Evolutionary conservation across 53 echinoderm and acorn worm species (phyloP).

Genomic region (Zoroaster sp.): DNA sequence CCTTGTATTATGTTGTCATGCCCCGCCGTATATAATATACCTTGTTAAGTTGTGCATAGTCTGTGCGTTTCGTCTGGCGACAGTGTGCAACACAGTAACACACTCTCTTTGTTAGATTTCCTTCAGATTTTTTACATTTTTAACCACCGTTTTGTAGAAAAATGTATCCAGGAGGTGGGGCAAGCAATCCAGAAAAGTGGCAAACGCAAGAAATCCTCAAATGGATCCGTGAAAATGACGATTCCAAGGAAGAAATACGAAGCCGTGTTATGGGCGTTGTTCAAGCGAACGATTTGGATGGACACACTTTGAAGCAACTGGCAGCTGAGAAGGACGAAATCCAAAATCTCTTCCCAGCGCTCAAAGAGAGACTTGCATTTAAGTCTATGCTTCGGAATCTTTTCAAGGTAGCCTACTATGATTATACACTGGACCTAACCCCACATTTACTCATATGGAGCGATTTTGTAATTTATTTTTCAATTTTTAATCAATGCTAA

Average conservation of each 20-base stretch:
- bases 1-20: too few species aligned
- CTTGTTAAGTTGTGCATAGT: not conserved
- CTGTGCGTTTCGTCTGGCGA: not conserved
- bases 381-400: conserved; percentile 73
- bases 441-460: too few species aligned
- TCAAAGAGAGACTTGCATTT: conserved; percentile 81
- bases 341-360: conserved; percentile 74
- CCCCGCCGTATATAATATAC: too few species aligned
- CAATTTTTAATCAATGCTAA: too few species aligned
- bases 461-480: too few species aligned
- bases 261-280: conserved; percentile 68
- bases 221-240: conserved; percentile 71
- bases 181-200: conserved; percentile 49
- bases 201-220: conserved; percentile 61
- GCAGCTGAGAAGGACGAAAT: conserved; percentile 77
- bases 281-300: conserved; percentile 76
- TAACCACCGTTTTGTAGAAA: too few species aligned
- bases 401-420: conserved; percentile 80
- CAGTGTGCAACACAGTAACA: too few species aligned
- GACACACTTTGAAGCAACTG: conserved; percentile 76
- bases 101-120: not conserved
- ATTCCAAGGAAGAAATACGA: conserved; percentile 67
- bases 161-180: not conserved
- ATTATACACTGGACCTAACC: too few species aligned
- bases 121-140: too few species aligned